Percentiles rank a stretch among this genome's conserved stretches.
These are phyloP conservation scores for Polyommatus icarus DNA, from an alignment of 2,888 invertebrate species.

Conservation along the genomic window DNA sequence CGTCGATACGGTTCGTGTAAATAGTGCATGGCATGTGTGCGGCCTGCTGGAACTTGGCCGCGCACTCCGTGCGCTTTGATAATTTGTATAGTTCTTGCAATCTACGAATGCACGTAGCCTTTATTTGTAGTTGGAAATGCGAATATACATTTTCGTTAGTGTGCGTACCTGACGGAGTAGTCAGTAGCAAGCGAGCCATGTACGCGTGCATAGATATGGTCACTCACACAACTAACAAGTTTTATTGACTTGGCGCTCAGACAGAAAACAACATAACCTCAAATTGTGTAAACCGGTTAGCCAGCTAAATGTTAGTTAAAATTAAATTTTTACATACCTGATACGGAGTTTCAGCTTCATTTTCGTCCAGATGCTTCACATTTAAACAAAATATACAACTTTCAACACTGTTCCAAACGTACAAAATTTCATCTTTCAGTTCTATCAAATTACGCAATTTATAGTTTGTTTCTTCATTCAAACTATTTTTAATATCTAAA, in stretches of 20 bases:
- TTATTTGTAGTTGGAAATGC: too few relatives aligned
- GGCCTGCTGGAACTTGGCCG: too few relatives aligned
- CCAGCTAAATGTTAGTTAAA: background rate
- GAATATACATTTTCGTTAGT: too few relatives aligned
- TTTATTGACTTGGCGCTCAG: background rate
- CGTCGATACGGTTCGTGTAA: too few relatives aligned
- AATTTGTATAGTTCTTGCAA: too few relatives aligned
- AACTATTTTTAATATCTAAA: conserved; percentile 76
- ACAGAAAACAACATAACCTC: conserved; percentile 53
- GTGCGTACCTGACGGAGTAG: too few relatives aligned
- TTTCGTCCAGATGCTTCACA: conserved; percentile 72
- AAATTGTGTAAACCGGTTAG: conserved; percentile 39
- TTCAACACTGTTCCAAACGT: conserved; percentile 83
- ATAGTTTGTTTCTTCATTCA: conserved; percentile 73
- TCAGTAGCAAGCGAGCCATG: too few relatives aligned
- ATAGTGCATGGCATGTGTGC: too few relatives aligned
- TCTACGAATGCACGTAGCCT: too few relatives aligned
- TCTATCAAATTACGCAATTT: conserved; percentile 83
- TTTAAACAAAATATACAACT: conserved; percentile 83
- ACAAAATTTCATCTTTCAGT: conserved; percentile 84
- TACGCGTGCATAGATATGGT: too few relatives aligned
- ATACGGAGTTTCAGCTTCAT: conserved; percentile 76
- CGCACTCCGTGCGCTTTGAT: too few relatives aligned
- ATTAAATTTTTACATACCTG: conserved; percentile 73
- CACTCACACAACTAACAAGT: too few relatives aligned